A percentile compares a stretch with the other conserved stretches of the same genome.
phyloP scores from a whole-genome alignment of 2,113 vertebrate species.

The Orientallactaga bullata region DNA sequence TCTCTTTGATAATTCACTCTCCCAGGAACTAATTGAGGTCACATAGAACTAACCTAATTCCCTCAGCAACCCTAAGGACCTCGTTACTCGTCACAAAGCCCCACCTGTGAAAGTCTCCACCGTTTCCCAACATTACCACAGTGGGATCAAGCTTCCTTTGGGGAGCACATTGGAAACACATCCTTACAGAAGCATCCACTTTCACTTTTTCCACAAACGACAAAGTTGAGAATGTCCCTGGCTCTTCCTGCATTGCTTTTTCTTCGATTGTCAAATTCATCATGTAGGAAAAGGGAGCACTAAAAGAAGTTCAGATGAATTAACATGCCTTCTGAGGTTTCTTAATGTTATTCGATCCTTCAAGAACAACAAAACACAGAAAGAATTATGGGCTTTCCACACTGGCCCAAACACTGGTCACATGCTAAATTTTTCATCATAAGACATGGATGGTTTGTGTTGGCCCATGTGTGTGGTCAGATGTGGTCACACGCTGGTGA shows the following conservation, averaged over 20 bases:
- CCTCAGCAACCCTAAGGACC: not conserved
- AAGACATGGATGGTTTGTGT: not conserved
- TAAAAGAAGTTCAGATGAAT: constrained; percentile 3
- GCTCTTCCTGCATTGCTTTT: not conserved
- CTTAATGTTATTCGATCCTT: constrained; percentile 27
- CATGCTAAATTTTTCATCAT: not conserved
- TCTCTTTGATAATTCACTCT: not conserved
- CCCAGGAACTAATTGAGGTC: not conserved
- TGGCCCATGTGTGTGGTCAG: not conserved
- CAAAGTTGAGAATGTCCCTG: not conserved
- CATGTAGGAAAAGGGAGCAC: not conserved
- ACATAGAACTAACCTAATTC: not conserved
- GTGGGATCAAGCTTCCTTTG: not conserved
- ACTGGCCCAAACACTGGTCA: constrained; percentile 25
- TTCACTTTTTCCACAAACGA: not conserved
- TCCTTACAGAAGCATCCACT: not conserved
- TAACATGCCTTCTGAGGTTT: constrained; percentile 1
- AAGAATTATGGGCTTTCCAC: not conserved
- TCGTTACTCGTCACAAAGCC: not conserved
- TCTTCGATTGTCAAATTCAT: not conserved
- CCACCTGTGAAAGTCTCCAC: not conserved
- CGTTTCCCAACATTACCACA: not conserved
- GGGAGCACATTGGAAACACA: not conserved
- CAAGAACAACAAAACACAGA: not conserved
- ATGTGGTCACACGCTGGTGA: not conserved